phyloP scores from a whole-genome alignment of 2,113 vertebrate genomes.

The Falcunculus frontatus region DNA sequence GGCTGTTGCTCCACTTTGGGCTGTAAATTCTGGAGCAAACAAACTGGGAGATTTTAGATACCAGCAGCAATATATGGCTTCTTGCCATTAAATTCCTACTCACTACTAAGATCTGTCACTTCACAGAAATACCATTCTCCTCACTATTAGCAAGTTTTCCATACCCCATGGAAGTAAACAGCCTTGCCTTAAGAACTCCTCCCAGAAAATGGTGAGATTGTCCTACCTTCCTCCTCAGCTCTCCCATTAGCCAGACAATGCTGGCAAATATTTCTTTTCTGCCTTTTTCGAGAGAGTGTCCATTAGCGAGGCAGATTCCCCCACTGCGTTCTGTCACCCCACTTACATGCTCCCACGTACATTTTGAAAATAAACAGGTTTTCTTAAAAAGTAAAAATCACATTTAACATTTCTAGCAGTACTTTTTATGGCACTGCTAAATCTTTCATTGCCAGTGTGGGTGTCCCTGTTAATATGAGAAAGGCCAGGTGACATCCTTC shows the following conservation, averaged over 20 bases:
- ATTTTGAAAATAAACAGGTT: background rate
- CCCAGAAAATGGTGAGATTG: background rate
- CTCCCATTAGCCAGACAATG: background rate
- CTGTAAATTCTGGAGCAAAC: background rate
- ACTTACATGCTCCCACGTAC: fast-evolving
- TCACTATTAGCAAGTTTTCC: background rate
- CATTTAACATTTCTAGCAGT: background rate
- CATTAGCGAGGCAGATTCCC: background rate
- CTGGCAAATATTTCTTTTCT: background rate
- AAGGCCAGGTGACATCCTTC: background rate
- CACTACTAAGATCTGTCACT: background rate
- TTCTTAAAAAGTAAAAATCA: background rate
- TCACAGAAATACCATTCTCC: background rate
- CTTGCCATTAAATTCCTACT: background rate
- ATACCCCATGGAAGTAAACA: background rate
- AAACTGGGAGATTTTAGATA: background rate
- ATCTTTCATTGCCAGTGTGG: background rate
- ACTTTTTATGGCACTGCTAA: background rate
- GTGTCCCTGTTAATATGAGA: background rate
- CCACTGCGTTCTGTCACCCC: background rate
- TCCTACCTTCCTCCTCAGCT: background rate
- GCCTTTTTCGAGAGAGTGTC: background rate
- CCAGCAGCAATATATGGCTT: background rate
- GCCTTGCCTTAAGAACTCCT: background rate
- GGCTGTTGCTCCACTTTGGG: background rate